Conservation (phyloP, 2,113 vertebrate species). For the Uria lomvia region DNA sequence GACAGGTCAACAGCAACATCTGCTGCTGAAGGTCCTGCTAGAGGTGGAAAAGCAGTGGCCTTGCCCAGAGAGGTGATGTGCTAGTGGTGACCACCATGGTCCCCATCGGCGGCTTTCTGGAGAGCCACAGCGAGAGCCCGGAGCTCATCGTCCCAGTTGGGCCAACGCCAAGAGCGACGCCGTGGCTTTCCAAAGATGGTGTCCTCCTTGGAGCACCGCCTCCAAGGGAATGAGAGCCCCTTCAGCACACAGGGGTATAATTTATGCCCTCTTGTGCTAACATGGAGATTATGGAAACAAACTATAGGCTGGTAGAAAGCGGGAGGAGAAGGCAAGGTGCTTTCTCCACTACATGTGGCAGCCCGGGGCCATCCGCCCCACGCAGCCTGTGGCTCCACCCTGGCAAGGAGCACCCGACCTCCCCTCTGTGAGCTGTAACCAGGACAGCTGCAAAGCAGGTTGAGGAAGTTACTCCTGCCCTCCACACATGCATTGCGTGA, state of each 20-base stretch:
- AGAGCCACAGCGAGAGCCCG: not conserved
- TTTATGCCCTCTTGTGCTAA: not conserved
- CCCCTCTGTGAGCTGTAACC: not conserved
- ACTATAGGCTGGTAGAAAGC: not conserved
- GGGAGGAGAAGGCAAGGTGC: not conserved
- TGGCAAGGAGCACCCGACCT: not conserved
- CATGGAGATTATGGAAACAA: not conserved
- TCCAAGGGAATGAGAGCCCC: not conserved
- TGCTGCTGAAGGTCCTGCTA: not conserved
- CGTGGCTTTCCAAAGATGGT: not conserved
- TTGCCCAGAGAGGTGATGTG: not conserved
- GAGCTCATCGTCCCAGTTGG: not conserved
- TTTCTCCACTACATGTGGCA: accelerated
- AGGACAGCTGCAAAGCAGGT: not conserved
- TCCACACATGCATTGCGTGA: not conserved
- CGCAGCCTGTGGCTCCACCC: not conserved
- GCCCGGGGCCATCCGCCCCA: accelerated
- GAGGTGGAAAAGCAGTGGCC: not conserved
- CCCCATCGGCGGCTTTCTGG: accelerated
- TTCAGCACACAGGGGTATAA: not conserved
- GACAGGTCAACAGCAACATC: not conserved
- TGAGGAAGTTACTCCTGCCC: not conserved
- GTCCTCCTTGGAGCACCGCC: not conserved
- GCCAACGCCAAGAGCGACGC: not conserved
- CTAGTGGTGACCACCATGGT: not conserved